A percentile compares a stretch with the other conserved stretches of the same genome.
Conservation (phyloP, 1,140 invertebrate species). For the Macrocentrus cingulum region DNA sequence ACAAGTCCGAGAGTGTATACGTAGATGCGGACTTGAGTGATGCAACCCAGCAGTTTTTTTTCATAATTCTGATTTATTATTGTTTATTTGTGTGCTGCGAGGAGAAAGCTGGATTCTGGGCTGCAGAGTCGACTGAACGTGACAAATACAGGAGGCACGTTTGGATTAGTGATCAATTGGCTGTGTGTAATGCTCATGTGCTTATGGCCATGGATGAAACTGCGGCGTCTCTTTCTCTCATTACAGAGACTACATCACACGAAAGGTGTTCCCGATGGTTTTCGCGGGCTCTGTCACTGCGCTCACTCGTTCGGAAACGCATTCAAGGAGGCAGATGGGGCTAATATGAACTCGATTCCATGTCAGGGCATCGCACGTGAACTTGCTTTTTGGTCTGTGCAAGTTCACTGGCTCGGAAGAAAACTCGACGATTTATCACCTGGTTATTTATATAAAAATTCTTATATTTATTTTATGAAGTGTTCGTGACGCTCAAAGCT, state of each 20-base stretch:
- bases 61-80: not conserved
- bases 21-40: no score
- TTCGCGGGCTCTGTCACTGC: no score
- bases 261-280: no score
- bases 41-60: not conserved
- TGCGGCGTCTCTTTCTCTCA: constrained; percentile 11
- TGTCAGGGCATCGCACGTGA: constrained; percentile 39
- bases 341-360: constrained; percentile 57
- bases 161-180: constrained; percentile 58
- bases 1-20: no score
- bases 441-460: not conserved
- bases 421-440: constrained; percentile 54
- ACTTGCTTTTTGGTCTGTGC: constrained; percentile 43
- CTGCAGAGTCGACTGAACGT: constrained; percentile 25
- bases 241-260: constrained; percentile 3
- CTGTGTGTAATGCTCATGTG: constrained; percentile 47
- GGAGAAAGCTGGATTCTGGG: constrained; percentile 6
- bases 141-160: constrained; percentile 52
- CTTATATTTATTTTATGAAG: no score
- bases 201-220: constrained; percentile 5
- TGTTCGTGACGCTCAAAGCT: no score
- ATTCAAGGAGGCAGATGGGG: constrained; percentile 52
- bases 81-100: constrained; percentile 25
- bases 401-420: constrained; percentile 44
- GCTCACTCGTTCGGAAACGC: constrained; percentile 48